A percentile compares a stretch with the other conserved stretches of the same genome.
These are phyloP conservation scores for Caenorhabditis sp. DNA, from an alignment of 2,888 invertebrate genomes.

Conservation along the genomic window DNA sequence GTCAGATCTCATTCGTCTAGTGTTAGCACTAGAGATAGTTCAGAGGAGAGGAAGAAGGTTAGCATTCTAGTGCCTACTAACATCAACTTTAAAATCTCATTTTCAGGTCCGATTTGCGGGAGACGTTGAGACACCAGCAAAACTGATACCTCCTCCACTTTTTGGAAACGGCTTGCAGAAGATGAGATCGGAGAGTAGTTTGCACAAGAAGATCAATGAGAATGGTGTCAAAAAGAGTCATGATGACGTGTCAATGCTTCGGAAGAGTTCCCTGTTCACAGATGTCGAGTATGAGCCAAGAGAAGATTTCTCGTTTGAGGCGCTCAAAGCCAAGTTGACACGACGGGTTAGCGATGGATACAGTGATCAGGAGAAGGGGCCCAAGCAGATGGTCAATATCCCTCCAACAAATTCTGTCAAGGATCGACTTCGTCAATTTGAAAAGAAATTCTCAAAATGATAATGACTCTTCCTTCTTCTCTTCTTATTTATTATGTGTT, in stretches of 20 bases:
- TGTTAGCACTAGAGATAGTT: constrained; percentile 65
- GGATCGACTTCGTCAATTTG: constrained; percentile 63
- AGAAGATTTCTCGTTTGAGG: constrained; percentile 66
- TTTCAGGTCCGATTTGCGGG: constrained; percentile 68
- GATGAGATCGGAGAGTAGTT: constrained; percentile 66
- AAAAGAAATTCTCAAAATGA: constrained; percentile 52
- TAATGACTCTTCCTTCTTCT: not conserved
- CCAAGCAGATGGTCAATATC: constrained; percentile 45
- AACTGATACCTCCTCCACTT: constrained; percentile 32
- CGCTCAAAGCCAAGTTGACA: constrained; percentile 52
- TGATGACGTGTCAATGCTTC: constrained; percentile 41
- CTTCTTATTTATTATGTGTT: constrained; percentile 22
- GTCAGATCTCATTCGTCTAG: constrained; percentile 50
- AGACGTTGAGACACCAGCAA: constrained; percentile 36
- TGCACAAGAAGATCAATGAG: constrained; percentile 61
- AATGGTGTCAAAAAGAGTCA: constrained; percentile 33
- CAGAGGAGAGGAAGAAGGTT: constrained; percentile 69
- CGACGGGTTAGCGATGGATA: constrained; percentile 63
- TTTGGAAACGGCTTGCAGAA: constrained; percentile 65
- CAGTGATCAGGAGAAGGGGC: constrained; percentile 33
- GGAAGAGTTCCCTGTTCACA: constrained; percentile 38
- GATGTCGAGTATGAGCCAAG: constrained; percentile 54
- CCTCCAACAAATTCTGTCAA: constrained; percentile 68
- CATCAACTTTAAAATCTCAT: too few species aligned
- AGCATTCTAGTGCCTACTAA: not conserved